Base-by-base conservation (phyloP, 37 sponge, comb jelly and placozoan species). In the Petrosia ficiformis region DNA sequence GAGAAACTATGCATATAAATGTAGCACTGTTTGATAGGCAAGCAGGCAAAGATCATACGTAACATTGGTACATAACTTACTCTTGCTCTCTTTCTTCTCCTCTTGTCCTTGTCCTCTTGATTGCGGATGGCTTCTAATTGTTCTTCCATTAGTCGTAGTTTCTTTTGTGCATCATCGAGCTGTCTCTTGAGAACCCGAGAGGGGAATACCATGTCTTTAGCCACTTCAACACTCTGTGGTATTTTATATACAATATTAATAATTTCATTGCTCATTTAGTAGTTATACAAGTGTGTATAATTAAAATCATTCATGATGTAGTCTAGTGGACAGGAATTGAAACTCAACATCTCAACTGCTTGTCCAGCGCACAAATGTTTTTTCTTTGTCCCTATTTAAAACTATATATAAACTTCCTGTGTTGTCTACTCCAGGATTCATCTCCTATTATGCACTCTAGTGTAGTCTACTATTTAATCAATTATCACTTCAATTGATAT, bases 171-270 rank as follows among this genome's bases (percentile, higher is more conserved):
- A 38, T 68, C 74, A 28, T 81, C 82, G 43, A 90, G 74, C 71
- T 90, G 81, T 26, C 82, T 42, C 31, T 67, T 61, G 29, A 90
- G 61, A 11, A 44, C 59, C 0, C 82, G 79, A 24, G 90, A 81
- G 0, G 90, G 90, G 37, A 90, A 90, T 48, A 90, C 58, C 19
- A 61, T 65, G 26, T 90, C 82, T 44, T 81, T 90, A 25, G 86
- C 90, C 4, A 41, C 56, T n/a, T 84, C 82, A 25, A 90, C 68
- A 3, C 84, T 68, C 89, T 88, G 61, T 2, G 48, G 41, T 42
- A 56, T 35, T 37, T 58, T 32, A 31, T 35, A 39, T 16, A 30
- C 29, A 36, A 75, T 2, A 38, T 26, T 57, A 26, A 44, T n/a
- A n/a, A n/a, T n/a, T 16, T 19, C 54, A 48, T 16, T 16, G 14